Evolutionary conservation across 1,140 invertebrate species (phyloP), one percentile per base, ranked within the genome.

Genomic region (Vollenhovia emeryi): DNA sequence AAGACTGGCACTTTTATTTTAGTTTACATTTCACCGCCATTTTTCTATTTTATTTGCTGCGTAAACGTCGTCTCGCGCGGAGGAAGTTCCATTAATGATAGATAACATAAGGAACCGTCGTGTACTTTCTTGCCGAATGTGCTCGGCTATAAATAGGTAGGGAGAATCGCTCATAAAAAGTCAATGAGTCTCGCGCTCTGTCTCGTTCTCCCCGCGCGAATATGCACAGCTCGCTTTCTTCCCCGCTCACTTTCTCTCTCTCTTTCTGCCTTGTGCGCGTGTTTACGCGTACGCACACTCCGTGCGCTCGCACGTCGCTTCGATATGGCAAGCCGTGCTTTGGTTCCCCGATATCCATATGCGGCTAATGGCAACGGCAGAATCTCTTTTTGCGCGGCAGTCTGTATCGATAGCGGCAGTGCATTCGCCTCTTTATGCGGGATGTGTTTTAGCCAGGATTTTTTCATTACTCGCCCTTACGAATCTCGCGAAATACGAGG

Each of bases 391-490:
- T 82, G 78, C 64, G 3, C 78, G 40, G 78, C 33, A 30, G 78
- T 68, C 78, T 82, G 78, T 59, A 82, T 82, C 78, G 78, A 82
- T 82, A 73, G 66, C 78, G n/a, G 24, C 50, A 45, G 78, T 57
- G 68, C 78, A 82, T 59, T 82, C 78, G 69, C 66, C 78, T 82
- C 78, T 80, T 71, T 71, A 43, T 24, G 36, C 18, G 27, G 33
- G 27, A 15, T 30, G 66, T 45, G 50, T 71, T 80, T 71, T 30
- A 78, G 36, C 50, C 5, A 50, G 27, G 64, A 79, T 45, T 73
- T 82, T 59, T 59, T 57, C 24, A 59, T 71, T 71, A 73, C 36
- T 21, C 43, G 59, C 21, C 24, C 66, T 82, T 73, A 57, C 66
- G 33, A 43, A 80, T 45, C 27, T 43, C 50, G 52, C 52, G 78